A percentile compares a stretch with the other conserved stretches of the same genome.
Evolutionary conservation across 2,113 vertebrate species (phyloP).

Genomic region (Oryzias curvinotus): DNA sequence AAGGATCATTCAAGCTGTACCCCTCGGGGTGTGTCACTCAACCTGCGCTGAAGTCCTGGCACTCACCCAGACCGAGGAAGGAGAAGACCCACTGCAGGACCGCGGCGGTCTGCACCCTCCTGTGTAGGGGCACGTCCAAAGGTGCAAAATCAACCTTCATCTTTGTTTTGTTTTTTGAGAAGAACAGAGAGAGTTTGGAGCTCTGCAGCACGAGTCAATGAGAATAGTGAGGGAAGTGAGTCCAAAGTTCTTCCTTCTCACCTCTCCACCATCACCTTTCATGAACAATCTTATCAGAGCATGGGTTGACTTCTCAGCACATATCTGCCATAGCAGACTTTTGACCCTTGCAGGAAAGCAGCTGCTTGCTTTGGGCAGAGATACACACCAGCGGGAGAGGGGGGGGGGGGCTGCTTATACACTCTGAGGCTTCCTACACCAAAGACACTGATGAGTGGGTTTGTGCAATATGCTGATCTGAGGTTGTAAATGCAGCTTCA

Average conservation of each 20-base stretch:
- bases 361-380: not conserved
- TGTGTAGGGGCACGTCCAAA: constrained; percentile 57
- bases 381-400: not conserved
- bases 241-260: constrained; percentile 72
- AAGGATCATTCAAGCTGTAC: not conserved
- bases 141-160: constrained; percentile 86
- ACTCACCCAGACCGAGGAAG: constrained; percentile 84
- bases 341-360: constrained; percentile 40
- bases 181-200: constrained; percentile 8
- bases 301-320: constrained; percentile 38
- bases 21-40: fast-evolving
- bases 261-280: constrained; percentile 23
- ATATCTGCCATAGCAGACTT: constrained; percentile 53
- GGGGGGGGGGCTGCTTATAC: no score
- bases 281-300: constrained; percentile 51
- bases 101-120: constrained; percentile 80
- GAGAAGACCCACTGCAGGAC: constrained; percentile 83
- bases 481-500: constrained; percentile 12
- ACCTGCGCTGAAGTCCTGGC: not conserved
- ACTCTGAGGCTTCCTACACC: not conserved
- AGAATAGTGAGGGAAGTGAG: constrained; percentile 29
- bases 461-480: not conserved
- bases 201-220: constrained; percentile 1
- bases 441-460: not conserved
- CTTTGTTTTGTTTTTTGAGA: constrained; percentile 16